Conservation (phyloP, 2,888 invertebrate genomes). For the Poecilus cupreus region DNA sequence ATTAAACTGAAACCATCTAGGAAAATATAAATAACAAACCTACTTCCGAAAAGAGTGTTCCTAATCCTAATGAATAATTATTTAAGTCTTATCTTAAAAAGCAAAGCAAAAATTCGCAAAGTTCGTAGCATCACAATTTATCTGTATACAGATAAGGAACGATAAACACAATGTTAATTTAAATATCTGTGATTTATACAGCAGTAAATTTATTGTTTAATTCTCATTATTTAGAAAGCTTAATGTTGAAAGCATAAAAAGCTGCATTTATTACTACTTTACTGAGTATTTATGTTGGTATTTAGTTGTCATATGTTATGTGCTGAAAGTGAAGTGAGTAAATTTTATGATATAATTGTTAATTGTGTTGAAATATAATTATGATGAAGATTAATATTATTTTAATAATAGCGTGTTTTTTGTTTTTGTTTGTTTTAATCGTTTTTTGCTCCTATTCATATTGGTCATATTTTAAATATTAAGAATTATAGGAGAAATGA, state of each 20-base stretch:
- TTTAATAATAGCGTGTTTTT: constrained; percentile 11
- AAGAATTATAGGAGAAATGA: too few species aligned
- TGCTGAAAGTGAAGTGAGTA: constrained; percentile 4
- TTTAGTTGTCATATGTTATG: constrained; percentile 11
- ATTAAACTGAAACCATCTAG: too few species aligned
- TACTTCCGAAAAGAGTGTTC: too few species aligned
- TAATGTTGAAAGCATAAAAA: constrained; percentile 20
- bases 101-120: constrained; percentile 14
- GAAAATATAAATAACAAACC: too few species aligned
- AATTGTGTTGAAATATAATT: constrained; percentile 23
- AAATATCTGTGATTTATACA: constrained; percentile 23
- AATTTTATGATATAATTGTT: constrained; percentile 28
- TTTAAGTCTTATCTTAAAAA: background rate
- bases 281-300: constrained; percentile 19
- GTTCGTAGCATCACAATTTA: background rate
- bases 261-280: constrained; percentile 12
- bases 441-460: background rate
- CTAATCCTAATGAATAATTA: background rate
- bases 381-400: constrained; percentile 19
- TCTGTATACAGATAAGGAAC: background rate
- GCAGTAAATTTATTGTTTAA: constrained; percentile 26
- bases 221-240: constrained; percentile 31
- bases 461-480: background rate
- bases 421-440: background rate
- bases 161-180: constrained; percentile 17